These are phyloP conservation scores for Bungarus multicinctus DNA, from an alignment of 2,113 vertebrate genomes.

Conservation along the genomic window DNA sequence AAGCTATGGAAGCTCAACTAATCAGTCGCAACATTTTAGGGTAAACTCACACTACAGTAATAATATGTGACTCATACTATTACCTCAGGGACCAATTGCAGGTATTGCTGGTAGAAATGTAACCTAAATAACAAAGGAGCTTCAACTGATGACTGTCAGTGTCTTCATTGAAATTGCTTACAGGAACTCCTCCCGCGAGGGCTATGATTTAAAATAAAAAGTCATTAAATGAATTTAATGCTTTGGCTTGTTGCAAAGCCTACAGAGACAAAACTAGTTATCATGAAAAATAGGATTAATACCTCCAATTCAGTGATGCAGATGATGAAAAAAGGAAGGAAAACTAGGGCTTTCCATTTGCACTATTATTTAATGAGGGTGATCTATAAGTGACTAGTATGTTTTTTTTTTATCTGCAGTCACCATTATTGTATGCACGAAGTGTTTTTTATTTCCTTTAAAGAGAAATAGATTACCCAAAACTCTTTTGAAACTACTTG, in stretches of 20 bases:
- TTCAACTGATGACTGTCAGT: not conserved
- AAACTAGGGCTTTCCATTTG: not conserved
- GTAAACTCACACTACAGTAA: not conserved
- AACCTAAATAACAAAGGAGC: not conserved
- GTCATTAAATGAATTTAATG: conserved; percentile 50
- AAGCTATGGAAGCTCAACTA: not conserved
- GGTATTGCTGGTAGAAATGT: conserved; percentile 3
- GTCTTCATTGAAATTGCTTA: not conserved
- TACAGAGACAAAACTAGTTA: conserved; percentile 53
- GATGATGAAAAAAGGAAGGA: conserved; percentile 48
- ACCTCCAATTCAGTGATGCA: conserved; percentile 44
- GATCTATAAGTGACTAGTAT: not conserved
- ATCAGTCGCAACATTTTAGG: not conserved
- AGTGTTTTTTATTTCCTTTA: not conserved
- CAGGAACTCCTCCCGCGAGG: conserved; percentile 1
- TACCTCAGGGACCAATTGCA: not conserved
- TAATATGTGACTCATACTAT: not conserved
- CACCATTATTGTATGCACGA: not conserved
- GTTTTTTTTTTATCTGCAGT: not conserved
- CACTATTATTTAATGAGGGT: not conserved
- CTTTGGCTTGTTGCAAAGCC: conserved; percentile 58
- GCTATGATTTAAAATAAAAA: conserved; percentile 10
- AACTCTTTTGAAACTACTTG: not conserved
- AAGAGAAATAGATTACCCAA: not conserved
- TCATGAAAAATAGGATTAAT: conserved; percentile 47